phyloP scores from a whole-genome alignment of 2,888 invertebrate genomes.

The Drosophila rellima region DNA sequence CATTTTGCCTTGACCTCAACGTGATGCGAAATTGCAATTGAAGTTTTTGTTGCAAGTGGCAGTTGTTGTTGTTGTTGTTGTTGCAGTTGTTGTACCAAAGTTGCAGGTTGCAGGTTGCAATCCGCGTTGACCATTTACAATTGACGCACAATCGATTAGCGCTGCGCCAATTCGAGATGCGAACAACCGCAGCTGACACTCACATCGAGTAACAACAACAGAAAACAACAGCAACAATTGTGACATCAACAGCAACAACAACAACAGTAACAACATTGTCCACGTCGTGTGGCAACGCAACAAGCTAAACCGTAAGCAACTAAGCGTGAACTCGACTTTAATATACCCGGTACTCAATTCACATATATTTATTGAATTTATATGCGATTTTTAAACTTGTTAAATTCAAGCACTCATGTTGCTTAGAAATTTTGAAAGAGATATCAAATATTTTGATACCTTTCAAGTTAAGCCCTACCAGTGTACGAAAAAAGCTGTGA shows the following conservation, averaged over 20 bases:
- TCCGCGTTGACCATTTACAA: slow-evolving; percentile 40
- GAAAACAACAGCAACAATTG: slow-evolving; percentile 8
- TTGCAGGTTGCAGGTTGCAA: slow-evolving; percentile 19
- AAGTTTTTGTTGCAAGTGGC: slow-evolving; percentile 20
- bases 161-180: slow-evolving; percentile 45
- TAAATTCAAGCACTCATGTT: too few relatives aligned
- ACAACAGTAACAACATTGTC: slow-evolving; percentile 27
- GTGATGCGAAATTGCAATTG: slow-evolving; percentile 19
- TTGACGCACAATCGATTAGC: slow-evolving; percentile 60
- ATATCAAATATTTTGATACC: too few relatives aligned
- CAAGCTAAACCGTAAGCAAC: slow-evolving; percentile 39
- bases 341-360: background rate
- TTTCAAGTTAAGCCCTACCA: too few relatives aligned
- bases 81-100: slow-evolving; percentile 9
- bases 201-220: slow-evolving; percentile 23
- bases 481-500: too few relatives aligned
- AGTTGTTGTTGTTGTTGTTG: slow-evolving; percentile 3
- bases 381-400: too few relatives aligned
- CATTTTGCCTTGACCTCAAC: slow-evolving; percentile 31
- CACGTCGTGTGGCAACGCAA: slow-evolving; percentile 51
- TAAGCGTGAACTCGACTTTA: background rate
- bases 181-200: slow-evolving; percentile 55
- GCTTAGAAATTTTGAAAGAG: too few relatives aligned
- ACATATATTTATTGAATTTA: too few relatives aligned
- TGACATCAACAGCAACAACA: slow-evolving; percentile 5